Base-by-base conservation (phyloP, 1,140 invertebrate species). In the Hyles vespertilio region DNA sequence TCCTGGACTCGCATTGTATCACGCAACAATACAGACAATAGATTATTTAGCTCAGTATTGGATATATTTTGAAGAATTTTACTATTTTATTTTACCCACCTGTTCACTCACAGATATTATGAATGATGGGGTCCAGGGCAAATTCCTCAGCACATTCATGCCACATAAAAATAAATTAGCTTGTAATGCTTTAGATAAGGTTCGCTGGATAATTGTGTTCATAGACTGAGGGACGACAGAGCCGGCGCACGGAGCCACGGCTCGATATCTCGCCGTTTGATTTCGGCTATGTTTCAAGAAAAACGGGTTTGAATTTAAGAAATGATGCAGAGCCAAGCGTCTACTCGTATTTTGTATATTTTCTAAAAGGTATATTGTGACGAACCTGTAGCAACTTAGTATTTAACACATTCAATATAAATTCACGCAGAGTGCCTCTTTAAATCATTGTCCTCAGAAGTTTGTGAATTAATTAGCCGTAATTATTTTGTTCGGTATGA, bases 111-210 rank as follows among this genome's bases (percentile, higher is more conserved):
- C 12, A 46, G 46, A 48, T 48, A 7, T 33, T 51, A 11, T 3
- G 46, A 11, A n/a, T n/a, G 46, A 11, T 48, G 46, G 12, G 5
- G 49, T 32, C 58, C 32, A 48, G 53, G 65, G 51, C 36, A 75
- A 73, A 77, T 77, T 81, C 81, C 77, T 78, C 69, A 51, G 72
- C 62, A 69, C 73, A 68, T 83, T 85, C 76, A 87, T 89, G 84
- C 85, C 84, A 88, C 85, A 77, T 84, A 81, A 74, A 85, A 68
- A 82, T 79, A 81, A 80, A 77, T 80, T 88, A 88, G 85, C 81
- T 88, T 88, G 64, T 88, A 88, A 88, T 77, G 85, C 85, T 88
- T 85, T 88, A 85, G 83, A 69, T 88, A 87, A 88, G 84, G 77
- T 85, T 84, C 73, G 85, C 85, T 83, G 85, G 79, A 85, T 85